These are phyloP conservation scores for Leuciscus waleckii DNA, from an alignment of 2,797 vertebrate genomes.

Conservation along the genomic window DNA sequence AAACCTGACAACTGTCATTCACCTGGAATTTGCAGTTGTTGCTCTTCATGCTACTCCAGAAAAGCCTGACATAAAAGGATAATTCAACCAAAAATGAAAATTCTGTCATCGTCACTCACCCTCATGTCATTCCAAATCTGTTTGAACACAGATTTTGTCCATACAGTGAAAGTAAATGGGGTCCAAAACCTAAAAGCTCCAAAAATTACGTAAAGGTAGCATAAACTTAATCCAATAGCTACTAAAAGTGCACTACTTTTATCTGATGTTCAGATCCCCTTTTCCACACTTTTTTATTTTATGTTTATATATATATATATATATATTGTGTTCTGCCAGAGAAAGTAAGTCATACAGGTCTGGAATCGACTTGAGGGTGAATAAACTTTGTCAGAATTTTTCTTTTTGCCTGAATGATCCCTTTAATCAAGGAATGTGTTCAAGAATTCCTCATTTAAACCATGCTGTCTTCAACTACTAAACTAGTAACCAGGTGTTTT, in stretches of 20 bases:
- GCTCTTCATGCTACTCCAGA: background rate
- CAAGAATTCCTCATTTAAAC: background rate
- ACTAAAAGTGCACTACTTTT: background rate
- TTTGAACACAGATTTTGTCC: background rate
- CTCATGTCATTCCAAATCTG: background rate
- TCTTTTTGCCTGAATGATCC: background rate
- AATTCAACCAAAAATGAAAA: background rate
- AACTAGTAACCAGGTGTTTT: constrained; percentile 9
- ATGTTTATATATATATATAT: no score
- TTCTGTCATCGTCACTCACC: background rate
- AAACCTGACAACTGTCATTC: background rate
- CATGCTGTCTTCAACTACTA: background rate
- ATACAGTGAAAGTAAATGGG: background rate
- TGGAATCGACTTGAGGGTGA: background rate
- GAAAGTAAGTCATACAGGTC: background rate
- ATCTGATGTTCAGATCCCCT: background rate
- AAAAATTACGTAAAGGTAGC: background rate
- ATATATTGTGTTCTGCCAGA: background rate
- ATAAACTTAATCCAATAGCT: background rate
- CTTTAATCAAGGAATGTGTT: background rate
- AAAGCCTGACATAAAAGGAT: background rate
- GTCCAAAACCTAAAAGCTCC: background rate
- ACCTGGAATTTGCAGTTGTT: background rate
- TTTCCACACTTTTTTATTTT: background rate
- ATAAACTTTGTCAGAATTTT: background rate